Evolutionary conservation across 2,888 invertebrate genomes (phyloP).

Genomic region (Spodoptera exigua): DNA sequence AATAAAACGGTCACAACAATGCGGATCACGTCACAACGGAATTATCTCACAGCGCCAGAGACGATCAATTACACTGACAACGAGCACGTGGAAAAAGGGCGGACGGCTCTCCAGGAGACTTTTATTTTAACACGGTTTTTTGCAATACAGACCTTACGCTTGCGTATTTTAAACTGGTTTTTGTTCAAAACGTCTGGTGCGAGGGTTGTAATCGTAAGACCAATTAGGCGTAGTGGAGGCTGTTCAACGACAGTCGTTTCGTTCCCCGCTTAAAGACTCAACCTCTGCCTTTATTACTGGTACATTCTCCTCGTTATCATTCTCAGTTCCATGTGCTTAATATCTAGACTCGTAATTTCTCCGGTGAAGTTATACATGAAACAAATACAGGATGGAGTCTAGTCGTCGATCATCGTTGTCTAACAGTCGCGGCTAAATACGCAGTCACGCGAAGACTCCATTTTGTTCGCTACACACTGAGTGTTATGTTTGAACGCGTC

Average conservation of each 20-base stretch:
- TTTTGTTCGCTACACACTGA: conserved; percentile 54
- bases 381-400: conserved; percentile 33
- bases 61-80: conserved; percentile 87
- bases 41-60: conserved; percentile 84
- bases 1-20: conserved; percentile 83
- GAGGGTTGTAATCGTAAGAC: conserved; percentile 70
- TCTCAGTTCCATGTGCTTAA: conserved; percentile 50
- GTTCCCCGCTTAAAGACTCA: conserved; percentile 68
- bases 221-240: conserved; percentile 71
- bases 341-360: conserved; percentile 46
- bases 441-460: conserved; percentile 59
- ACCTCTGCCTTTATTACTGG: conserved; percentile 68
- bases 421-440: conserved; percentile 26
- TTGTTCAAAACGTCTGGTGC: conserved; percentile 54
- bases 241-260: conserved; percentile 67
- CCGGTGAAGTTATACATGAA: conserved; percentile 23
- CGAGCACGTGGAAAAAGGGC: conserved; percentile 79
- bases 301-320: conserved; percentile 63
- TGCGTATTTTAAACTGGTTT: conserved; percentile 64
- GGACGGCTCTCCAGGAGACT: conserved; percentile 67
- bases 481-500: conserved; percentile 49
- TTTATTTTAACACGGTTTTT: conserved; percentile 63
- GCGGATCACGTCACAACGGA: conserved; percentile 86
- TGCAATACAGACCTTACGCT: conserved; percentile 65
- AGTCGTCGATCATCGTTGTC: conserved; percentile 40